Evolutionary conservation across 2,888 invertebrate genomes (phyloP).

Genomic region (Epirrhoe tristata): DNA sequence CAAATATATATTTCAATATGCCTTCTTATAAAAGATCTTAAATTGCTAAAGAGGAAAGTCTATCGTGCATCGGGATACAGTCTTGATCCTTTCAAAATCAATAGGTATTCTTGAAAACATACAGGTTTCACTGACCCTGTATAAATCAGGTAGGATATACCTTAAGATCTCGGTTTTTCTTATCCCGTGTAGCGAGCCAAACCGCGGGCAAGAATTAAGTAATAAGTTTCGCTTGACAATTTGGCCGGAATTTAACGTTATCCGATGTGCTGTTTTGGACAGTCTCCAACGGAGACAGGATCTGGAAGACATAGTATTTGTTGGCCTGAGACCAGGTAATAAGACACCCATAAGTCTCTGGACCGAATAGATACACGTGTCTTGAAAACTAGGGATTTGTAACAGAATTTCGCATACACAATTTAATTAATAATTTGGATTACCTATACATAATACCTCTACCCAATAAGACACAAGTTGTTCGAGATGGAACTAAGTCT

Average conservation of each 20-base stretch:
- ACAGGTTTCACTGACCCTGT: background rate
- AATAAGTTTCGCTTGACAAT: conserved; percentile 12
- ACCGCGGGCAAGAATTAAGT: background rate
- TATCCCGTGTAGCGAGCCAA: background rate
- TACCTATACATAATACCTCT: too few species aligned
- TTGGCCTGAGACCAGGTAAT: conserved; percentile 3
- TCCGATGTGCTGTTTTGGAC: conserved; percentile 12
- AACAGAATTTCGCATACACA: too few species aligned
- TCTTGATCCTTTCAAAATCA: background rate
- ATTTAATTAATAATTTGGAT: too few species aligned
- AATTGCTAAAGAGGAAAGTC: too few species aligned
- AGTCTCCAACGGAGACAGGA: conserved; percentile 5
- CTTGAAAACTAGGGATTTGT: background rate
- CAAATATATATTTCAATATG: too few species aligned
- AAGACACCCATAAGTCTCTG: background rate
- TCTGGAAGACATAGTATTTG: conserved; percentile 1
- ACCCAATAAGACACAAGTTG: too few species aligned
- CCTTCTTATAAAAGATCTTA: too few species aligned
- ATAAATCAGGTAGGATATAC: background rate
- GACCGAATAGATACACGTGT: background rate
- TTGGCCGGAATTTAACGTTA: background rate
- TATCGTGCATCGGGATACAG: too few species aligned
- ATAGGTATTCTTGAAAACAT: background rate
- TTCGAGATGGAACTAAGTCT: too few species aligned
- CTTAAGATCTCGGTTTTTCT: background rate